A percentile compares a stretch with the other conserved stretches of the same genome.
phyloP scores from a whole-genome alignment of 1,140 invertebrate genomes.

The Danaus plexippus region DNA sequence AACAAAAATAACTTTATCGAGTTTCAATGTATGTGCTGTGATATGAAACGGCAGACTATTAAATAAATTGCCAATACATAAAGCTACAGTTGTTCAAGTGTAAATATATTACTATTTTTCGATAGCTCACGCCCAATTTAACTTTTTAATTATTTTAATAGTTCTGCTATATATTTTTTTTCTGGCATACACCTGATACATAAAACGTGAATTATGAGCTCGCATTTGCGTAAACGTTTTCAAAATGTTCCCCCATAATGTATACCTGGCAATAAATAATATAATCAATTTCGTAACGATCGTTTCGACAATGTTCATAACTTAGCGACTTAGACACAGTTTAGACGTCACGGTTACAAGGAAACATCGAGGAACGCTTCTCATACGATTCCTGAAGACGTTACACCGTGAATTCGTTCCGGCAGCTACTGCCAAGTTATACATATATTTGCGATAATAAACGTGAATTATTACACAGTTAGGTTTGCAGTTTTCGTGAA shows the following conservation, averaged over 20 bases:
- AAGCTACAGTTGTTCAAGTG: no score
- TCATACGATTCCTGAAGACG: slow-evolving; percentile 17
- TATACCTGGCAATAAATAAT: slow-evolving; percentile 46
- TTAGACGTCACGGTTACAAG: slow-evolving; percentile 29
- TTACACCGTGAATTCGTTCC: slow-evolving; percentile 48
- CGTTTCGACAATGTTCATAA: slow-evolving; percentile 45
- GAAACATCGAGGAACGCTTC: no score
- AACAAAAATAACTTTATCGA: slow-evolving; percentile 67
- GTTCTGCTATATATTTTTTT: no score
- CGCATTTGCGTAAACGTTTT: slow-evolving; percentile 22
- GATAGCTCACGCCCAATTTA: no score
- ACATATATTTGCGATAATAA: slow-evolving; percentile 63
- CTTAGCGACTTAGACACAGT: slow-evolving; percentile 30
- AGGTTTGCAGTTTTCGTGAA: slow-evolving; percentile 66
- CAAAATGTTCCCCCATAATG: slow-evolving; percentile 26
- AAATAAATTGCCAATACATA: slow-evolving; percentile 6
- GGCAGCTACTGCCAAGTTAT: slow-evolving; percentile 47
- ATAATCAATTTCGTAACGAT: slow-evolving; percentile 39
- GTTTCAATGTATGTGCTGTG: slow-evolving; percentile 43
- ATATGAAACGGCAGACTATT: slow-evolving; percentile 19
- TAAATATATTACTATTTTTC: no score
- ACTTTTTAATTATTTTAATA: no score
- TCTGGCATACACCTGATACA: background rate
- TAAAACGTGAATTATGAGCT: slow-evolving; percentile 26
- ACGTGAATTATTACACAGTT: slow-evolving; percentile 65